Base-by-base conservation (phyloP, 2,888 invertebrate species). In the Syrphus vitripennis region DNA sequence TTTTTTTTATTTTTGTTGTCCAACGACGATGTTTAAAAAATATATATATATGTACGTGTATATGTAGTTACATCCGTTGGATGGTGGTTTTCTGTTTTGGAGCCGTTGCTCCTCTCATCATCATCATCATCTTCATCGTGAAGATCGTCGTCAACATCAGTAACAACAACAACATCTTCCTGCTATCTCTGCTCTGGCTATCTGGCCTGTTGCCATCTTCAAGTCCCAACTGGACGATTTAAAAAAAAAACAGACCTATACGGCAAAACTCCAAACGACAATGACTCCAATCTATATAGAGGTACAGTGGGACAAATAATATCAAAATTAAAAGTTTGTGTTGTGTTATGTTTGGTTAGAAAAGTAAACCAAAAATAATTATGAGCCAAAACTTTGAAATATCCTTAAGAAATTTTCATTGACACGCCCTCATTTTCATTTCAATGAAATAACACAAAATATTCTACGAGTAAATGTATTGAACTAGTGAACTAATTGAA, bases 61-160 rank as follows among this genome's bases (percentile, higher is more conserved):
- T 83, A 72, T 81, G 65, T 88, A 63, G 87, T 84, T 86, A 81
- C 90, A 90, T 90, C 90, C 90, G 90, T 89, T 89, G 90, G 87
- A 88, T 88, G 89, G 89, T 57, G 57, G 79, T 70, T 81, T 63
- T 72, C 63, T 50, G 81, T 78, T 81, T 81, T 74, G 74, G 72
- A 81, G 80, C 77, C 69, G 69, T 79, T 79, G 55, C 55, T 75
- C 57, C 70, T 71, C 70, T 72, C 57, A 31, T 42, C 76, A 77
- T 72, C 76, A 69, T 74, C 76, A 69, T 74, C 69, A 69, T 63
- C 24, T 19, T 31, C 31, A 63, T 48, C 63, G 42, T 55, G 70
- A 55, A n/a, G 31, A 67, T n/a, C 69, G 26, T 34, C 59, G 34
- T 21, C 24, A 26, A 50, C 50, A 50, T 50, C 50, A 50, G n/a